Base-by-base conservation (phyloP, 2,888 invertebrate genomes). In the Cynaeus angustus region DNA sequence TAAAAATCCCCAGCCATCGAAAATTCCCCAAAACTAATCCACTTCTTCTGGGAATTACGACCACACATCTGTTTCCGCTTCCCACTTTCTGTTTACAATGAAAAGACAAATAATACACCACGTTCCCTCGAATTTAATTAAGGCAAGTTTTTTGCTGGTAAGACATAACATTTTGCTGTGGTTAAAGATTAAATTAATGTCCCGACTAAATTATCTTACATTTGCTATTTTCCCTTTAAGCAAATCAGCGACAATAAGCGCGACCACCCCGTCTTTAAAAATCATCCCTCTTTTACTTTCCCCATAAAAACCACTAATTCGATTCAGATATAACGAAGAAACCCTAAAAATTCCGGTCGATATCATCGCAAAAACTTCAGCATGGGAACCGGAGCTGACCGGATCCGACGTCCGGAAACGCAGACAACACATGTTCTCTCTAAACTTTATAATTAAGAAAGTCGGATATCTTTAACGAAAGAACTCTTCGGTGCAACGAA, bases 381-480 rank as follows among this genome's bases (percentile, higher is more conserved):
- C n/a, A n/a, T n/a, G n/a, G 43, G 26, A 13, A 16, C 41, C 41
- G 21, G 56, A 30, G 62, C 48, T 62, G 62, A 62, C 62, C 62
- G 62, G 50, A 61, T 61, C 48, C 50, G 37, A 16, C 28, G 13
- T 41, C 56, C 56, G 59, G 62, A 62, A 62, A 65, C 48, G 66
- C 43, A 66, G 68, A 61, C 68, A 62, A 68, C 68, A 68, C 68
- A 62, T 68, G 68, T 68, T 62, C 61, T 52, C 48, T 55, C 53
- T 53, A 61, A 68, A 68, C 68, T 68, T 68, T 68, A 68, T 68
- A 68, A 68, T 68, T 68, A 68, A 61, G 62, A 68, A 68, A 68
- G 53, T 68, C 68, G 58, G 67, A 30, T 56, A 59, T 66, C 66
- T 59, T 38, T 48, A 67, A 28, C 66, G 48, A 66, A 67, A 59